Conservation (phyloP, 2,888 invertebrate species). For the Agriopis aurantiaria region DNA sequence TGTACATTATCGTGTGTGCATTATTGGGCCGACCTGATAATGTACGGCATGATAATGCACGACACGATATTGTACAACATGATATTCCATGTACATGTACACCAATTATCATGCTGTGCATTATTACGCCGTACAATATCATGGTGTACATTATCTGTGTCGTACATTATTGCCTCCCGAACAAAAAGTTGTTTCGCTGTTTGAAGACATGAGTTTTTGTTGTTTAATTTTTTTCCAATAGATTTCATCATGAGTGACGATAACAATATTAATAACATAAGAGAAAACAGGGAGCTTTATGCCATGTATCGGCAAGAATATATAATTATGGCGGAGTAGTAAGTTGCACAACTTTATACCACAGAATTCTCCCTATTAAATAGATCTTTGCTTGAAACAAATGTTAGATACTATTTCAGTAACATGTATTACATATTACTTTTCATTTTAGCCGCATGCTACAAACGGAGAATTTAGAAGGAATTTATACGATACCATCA, state of each 20-base stretch:
- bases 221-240: not conserved
- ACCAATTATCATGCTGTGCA: no score
- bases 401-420: slow-evolving; percentile 2
- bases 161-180: no score
- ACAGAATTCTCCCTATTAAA: no score
- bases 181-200: not conserved
- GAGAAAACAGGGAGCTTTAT: slow-evolving; percentile 89
- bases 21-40: no score
- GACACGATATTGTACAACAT: no score
- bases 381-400: not conserved
- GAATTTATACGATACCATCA: slow-evolving; percentile 97
- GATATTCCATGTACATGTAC: no score
- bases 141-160: no score
- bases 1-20: no score
- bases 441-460: slow-evolving; percentile 91
- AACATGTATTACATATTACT: not conserved
- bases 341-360: slow-evolving; percentile 76
- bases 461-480: slow-evolving; percentile 93
- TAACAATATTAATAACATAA: slow-evolving; percentile 61
- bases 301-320: slow-evolving; percentile 95
- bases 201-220: slow-evolving; percentile 8
- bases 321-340: slow-evolving; percentile 97
- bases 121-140: no score
- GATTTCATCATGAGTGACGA: slow-evolving; percentile 66
- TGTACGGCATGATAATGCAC: no score